Evolutionary conservation across 1,140 invertebrate species (phyloP), one percentile per base, ranked within the genome.

Genomic region (Drosophila sp.): DNA sequence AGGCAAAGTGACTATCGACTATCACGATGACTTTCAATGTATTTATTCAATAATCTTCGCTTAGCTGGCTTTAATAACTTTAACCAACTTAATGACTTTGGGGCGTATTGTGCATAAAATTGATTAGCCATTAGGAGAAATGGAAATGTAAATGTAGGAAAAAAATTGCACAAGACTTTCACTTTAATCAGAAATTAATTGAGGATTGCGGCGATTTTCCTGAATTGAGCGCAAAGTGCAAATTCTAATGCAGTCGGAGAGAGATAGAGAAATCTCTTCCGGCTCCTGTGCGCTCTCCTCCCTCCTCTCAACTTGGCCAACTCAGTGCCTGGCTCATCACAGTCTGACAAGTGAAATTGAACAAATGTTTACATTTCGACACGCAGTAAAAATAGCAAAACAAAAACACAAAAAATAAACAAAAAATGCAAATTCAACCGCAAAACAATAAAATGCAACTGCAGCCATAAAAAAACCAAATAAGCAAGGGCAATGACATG

Each of bases 41-140:
- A 25, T 50, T 7, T 13, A 25, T 46, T 25, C 21, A 18, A 53
- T 53, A 53, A 53, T 16, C 50, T 21, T 2, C 29, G 7, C n/a
- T 29, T 27, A 48, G 46, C n/a, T 50, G 41, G 7, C 41, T 43
- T 4, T 11, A 43, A 29, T 29, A 29, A 29, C 27, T 29, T 7
- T 27, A 46, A 43, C 7, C 45, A 9, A 18, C 16, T 41, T 56
- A 40, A 53, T 53, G 32, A 36, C 32, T 53, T n/a, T 14, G 29
- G 50, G 50, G 48, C 48, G 43, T 66, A 21, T 4, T 21, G 21
- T 21, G 21, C 21, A 21, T 21, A 73, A 86, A 84, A 86, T 77
- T 86, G 81, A 84, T 86, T 86, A 86, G 34, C 78, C 36, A 80
- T 77, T 72, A 50, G 18, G 48, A 46, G 41, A 48, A 54, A 36